Evolutionary conservation across 2,113 vertebrate species (phyloP), one percentile per base, ranked within the genome.

Genomic region (Campylomormyrus tamandua): DNA sequence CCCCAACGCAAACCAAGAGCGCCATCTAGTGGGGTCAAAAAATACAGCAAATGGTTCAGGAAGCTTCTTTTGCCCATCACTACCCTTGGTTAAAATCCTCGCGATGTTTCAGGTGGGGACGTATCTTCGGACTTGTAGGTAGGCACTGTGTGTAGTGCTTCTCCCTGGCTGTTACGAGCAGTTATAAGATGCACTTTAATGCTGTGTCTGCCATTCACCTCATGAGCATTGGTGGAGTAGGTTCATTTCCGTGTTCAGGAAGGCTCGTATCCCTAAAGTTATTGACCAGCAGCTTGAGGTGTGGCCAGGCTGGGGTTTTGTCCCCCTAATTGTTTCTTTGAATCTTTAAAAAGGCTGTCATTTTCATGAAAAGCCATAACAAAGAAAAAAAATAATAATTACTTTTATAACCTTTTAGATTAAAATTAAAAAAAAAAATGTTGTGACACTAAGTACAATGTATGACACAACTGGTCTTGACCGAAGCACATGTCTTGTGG

Each of bases 171-270:
- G 90, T 93, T 91, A 94, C 92, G 92, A 92, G 92, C 93, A 86
- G 91, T 74, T 88, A 89, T 93, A 93, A 92, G 90, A 94, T 91
- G 95, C 95, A 96, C 95, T 96, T 96, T 95, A 96, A 94, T 93
- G 92, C 92, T 89, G 94, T 91, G 93, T 94, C 94, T 93, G 93
- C 93, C 94, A 95, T 96, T 95, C 94, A 96, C 95, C 95, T 93
- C 92, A 91, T 90, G 93, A 93, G 90, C 93, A 92, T 88, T 91
- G 88, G 83, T 91, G 89, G 83, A 89, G 87, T 94, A 94, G 85
- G 91, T 90, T 91, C 66, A 93, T 90, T 90, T 91, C 85, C 85
- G 89, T 84, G 7, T 48, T 49, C n/a, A 87, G 84, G 52, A 53
- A 42, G 42, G n/a, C 8, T 2, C 11, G 24, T 90, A 17, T 80